Evolutionary conservation across 2,797 vertebrate genomes (phyloP), one percentile per base, ranked within the genome.

Genomic region (Cryptoblepharus egeriae): DNA sequence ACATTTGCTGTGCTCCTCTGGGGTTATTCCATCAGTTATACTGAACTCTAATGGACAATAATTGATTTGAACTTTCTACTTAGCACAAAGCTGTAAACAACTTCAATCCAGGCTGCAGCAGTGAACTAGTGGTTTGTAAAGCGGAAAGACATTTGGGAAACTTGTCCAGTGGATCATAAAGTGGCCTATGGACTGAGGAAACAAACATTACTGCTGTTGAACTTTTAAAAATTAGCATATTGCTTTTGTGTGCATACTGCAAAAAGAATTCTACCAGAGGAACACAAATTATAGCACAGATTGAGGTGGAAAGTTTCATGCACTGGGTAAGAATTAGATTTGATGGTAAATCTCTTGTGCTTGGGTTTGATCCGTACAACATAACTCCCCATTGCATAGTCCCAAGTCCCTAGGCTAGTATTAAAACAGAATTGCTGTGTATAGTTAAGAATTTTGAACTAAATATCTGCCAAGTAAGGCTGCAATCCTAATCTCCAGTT

Each of bases 21-120:
- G 94, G 96, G 94, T 96, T 96, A 96, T 95, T 95, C 95, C 95
- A 95, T 96, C 95, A 96, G 95, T 96, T 96, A 96, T 96, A 96
- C 94, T 95, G 95, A 95, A 95, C 95, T 96, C 95, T 96, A 96
- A 96, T 96, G 96, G 96, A 96, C 96, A 95, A 95, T 94, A 96
- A 96, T 96, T 96, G 96, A 96, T 96, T 94, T 95, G 95, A 96
- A 96, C 95, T 96, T 95, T 96, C 96, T 95, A 84, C 95, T 96
- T 96, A 96, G 95, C 92, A 93, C 91, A 91, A 92, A 94, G 92
- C 94, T 95, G 95, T 95, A 96, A 96, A 96, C 96, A 96, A 94
- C 92, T 94, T 94, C 92, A 93, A 88, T 95, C 90, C 89, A 93
- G 94, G 91, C 90, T 15, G 72, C 89, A 93, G 92, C 90, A 88